These are phyloP conservation scores for Agraylea sexmaculata DNA, from an alignment of 1,140 invertebrate species.

Conservation along the genomic window DNA sequence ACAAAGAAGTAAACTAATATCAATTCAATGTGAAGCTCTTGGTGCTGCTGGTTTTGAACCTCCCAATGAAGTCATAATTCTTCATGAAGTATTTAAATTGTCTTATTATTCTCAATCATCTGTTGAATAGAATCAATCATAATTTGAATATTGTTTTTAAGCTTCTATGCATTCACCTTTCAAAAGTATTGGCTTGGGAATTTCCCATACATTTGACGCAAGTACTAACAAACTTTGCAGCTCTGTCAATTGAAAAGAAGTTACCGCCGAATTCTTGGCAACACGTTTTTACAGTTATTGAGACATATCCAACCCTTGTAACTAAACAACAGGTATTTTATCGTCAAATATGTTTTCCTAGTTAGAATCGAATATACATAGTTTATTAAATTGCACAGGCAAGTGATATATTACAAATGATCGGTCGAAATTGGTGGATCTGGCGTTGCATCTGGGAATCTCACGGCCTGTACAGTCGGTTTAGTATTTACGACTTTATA, in stretches of 20 bases:
- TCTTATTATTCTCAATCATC: too few species aligned
- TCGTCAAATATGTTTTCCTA: not conserved
- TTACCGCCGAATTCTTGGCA: slow-evolving; percentile 19
- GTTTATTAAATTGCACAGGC: slow-evolving; percentile 11
- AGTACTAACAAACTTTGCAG: slow-evolving; percentile 12
- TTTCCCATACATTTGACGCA: slow-evolving; percentile 16
- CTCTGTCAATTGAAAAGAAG: slow-evolving; percentile 16
- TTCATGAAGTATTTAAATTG: slow-evolving; percentile 19
- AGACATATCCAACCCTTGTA: slow-evolving; percentile 17
- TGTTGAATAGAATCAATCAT: too few species aligned
- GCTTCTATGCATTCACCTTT: slow-evolving; percentile 18
- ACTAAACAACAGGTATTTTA: slow-evolving; percentile 13
- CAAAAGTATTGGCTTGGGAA: slow-evolving; percentile 18
- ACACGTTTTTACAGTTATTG: slow-evolving; percentile 18
- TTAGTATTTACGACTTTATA: slow-evolving; percentile 7
- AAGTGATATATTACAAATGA: slow-evolving; percentile 14
- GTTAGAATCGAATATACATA: not conserved
- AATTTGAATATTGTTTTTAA: slow-evolving; percentile 11
- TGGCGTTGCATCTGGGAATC: slow-evolving; percentile 10
- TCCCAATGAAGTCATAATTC: slow-evolving; percentile 9
- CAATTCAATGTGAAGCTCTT: slow-evolving; percentile 14
- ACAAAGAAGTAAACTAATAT: slow-evolving; percentile 13
- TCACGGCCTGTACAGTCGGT: slow-evolving; percentile 12
- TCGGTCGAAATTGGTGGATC: slow-evolving; percentile 17
- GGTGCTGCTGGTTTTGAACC: slow-evolving; percentile 10